These are phyloP conservation scores for Heterotilapia buettikoferi DNA, from an alignment of 2,113 vertebrate species.

Conservation along the genomic window DNA sequence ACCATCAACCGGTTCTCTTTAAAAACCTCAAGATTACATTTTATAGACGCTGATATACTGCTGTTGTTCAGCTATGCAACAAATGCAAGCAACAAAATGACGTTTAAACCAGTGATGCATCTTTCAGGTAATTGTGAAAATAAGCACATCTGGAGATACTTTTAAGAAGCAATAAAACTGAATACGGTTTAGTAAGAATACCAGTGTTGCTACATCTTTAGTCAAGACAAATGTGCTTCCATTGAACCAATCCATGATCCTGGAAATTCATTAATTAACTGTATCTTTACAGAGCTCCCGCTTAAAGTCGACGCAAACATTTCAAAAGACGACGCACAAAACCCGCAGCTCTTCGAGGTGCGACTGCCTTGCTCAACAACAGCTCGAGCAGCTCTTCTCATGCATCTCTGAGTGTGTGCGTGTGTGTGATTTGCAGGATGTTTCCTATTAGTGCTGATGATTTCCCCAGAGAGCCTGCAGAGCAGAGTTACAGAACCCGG, in stretches of 20 bases:
- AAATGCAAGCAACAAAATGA: background rate
- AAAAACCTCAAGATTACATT: background rate
- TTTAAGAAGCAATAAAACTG: background rate
- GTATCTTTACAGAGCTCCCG: background rate
- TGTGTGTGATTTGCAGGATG: conserved; percentile 34
- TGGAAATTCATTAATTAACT: background rate
- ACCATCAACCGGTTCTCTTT: background rate
- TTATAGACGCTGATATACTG: background rate
- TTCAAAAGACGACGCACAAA: background rate
- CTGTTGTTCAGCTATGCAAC: background rate
- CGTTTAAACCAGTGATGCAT: background rate
- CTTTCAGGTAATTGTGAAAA: background rate
- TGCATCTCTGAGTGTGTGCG: background rate
- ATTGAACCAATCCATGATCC: background rate
- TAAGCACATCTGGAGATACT: conserved; percentile 1
- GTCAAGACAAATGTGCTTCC: background rate
- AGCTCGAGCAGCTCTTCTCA: background rate
- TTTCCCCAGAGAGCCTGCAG: conserved; percentile 56
- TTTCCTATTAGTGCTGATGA: conserved; percentile 66
- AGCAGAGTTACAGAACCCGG: conserved; percentile 44
- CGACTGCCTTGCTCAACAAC: background rate
- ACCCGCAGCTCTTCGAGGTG: background rate
- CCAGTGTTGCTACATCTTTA: background rate
- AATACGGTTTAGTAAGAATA: background rate
- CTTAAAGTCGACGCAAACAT: background rate